phyloP scores from a whole-genome alignment of 2,888 invertebrate species.

The Deilephila porcellus region DNA sequence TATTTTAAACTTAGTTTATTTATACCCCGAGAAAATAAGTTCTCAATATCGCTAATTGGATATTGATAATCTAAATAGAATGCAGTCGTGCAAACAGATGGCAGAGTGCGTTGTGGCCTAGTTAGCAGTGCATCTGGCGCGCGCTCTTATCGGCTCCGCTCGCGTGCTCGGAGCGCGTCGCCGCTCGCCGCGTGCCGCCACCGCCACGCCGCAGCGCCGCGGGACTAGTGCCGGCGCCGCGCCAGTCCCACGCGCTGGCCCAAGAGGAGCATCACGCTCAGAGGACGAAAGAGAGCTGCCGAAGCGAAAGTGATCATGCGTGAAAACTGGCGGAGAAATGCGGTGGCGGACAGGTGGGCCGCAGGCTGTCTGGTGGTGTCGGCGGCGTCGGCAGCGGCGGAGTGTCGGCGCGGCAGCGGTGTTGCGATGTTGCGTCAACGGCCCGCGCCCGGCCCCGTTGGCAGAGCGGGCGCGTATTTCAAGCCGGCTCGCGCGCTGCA shows the following conservation, averaged over 20 bases:
- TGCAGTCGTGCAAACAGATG: constrained; percentile 68
- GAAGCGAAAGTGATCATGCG: constrained; percentile 79
- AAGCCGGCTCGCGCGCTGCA: constrained; percentile 78
- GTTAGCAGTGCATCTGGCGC: constrained; percentile 75
- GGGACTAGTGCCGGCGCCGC: constrained; percentile 31
- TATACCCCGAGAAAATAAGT: constrained; percentile 33
- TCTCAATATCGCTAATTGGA: constrained; percentile 27
- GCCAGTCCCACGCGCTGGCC: constrained; percentile 7
- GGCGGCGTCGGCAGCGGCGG: constrained; percentile 44
- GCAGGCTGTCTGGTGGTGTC: constrained; percentile 34
- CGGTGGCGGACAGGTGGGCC: constrained; percentile 67
- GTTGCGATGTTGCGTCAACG: constrained; percentile 74
- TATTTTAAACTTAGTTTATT: constrained; percentile 47
- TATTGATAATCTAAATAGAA: constrained; percentile 48
- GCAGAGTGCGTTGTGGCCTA: constrained; percentile 74
- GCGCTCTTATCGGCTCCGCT: constrained; percentile 59
- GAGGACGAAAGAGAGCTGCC: constrained; percentile 72
- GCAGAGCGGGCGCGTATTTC: constrained; percentile 78
- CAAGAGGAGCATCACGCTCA: constrained; percentile 59
- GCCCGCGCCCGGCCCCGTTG: constrained; percentile 63
- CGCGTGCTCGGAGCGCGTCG: constrained; percentile 45
- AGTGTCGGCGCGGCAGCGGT: constrained; percentile 42
- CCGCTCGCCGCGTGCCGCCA: constrained; percentile 40
- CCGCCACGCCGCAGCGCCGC: no score
- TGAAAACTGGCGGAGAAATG: constrained; percentile 67